These are phyloP conservation scores for Rhizomys pruinosus DNA, from an alignment of 2,113 vertebrate genomes.

Conservation along the genomic window DNA sequence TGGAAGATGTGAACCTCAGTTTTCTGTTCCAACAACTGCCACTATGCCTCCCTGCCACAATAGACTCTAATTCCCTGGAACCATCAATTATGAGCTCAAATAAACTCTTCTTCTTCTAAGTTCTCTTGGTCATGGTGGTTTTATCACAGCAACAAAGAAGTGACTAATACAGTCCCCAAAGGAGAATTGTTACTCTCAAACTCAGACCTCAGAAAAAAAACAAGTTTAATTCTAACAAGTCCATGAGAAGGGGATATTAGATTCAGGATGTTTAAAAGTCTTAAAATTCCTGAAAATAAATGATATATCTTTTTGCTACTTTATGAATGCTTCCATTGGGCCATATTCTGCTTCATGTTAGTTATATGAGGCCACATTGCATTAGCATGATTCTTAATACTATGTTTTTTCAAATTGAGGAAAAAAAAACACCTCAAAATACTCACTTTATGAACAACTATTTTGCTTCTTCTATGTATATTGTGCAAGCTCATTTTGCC, in stretches of 20 bases:
- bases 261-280: neutral
- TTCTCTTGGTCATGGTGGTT: no score
- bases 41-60: no score
- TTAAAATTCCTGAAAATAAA: neutral
- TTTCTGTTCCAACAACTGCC: no score
- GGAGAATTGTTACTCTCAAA: no score
- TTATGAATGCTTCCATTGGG: neutral
- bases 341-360: constrained; percentile 19
- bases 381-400: neutral
- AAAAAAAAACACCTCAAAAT: neutral
- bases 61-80: no score
- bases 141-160: no score
- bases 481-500: neutral
- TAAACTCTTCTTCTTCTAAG: no score
- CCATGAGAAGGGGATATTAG: neutral
- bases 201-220: neutral
- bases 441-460: neutral
- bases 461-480: neutral
- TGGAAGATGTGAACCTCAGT: no score
- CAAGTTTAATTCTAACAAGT: neutral
- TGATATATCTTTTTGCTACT: neutral
- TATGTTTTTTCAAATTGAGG: neutral
- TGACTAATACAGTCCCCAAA: no score
- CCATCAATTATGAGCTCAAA: no score
- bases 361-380: neutral